Evolutionary conservation across 2,888 invertebrate genomes (phyloP), one percentile per base, ranked within the genome.

Genomic region (Autographa pulchrina): DNA sequence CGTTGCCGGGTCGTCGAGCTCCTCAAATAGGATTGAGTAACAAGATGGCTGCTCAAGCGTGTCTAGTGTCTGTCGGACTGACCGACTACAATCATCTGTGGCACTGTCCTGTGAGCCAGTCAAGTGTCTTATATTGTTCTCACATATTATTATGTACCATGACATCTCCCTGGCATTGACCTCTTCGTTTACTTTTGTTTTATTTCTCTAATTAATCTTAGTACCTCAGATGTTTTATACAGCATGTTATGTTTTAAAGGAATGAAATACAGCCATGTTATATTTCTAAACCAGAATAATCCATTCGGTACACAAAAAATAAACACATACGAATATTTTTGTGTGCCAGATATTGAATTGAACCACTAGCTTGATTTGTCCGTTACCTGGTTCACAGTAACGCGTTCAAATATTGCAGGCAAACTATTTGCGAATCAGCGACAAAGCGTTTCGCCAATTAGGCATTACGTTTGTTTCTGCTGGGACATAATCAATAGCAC

Each of bases 401-500:
- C 48, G 48, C n/a, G n/a, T 48, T 48, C 14, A 48, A n/a, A 48
- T 48, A n/a, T 48, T 7, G 48, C n/a, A n/a, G 4, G 54, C 13
- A 56, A 56, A 25, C 54, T 56, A 25, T 56, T 56, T 18, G 48
- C 20, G 64, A 68, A 68, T 58, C n/a, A 59, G 58, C 11, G 63
- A 68, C 77, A 81, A 68, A 62, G 81, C 77, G 54, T 25, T 74
- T 72, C 32, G 58, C 69, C 70, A 77, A 81, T 77, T 82, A 74
- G 72, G 74, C 73, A 72, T 76, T 77, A 75, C 78, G 77, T 78
- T 84, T 74, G 78, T 82, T 80, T 75, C 75, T 77, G 77, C 75
- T 81, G 77, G 67, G 80, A 80, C 80, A 83, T 82, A 82, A 85
- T 86, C 81, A 85, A 86, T 80, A 81, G 82, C 75, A 86, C 86